phyloP scores from a whole-genome alignment of 2,113 vertebrate species.

The Bothrops jararaca region DNA sequence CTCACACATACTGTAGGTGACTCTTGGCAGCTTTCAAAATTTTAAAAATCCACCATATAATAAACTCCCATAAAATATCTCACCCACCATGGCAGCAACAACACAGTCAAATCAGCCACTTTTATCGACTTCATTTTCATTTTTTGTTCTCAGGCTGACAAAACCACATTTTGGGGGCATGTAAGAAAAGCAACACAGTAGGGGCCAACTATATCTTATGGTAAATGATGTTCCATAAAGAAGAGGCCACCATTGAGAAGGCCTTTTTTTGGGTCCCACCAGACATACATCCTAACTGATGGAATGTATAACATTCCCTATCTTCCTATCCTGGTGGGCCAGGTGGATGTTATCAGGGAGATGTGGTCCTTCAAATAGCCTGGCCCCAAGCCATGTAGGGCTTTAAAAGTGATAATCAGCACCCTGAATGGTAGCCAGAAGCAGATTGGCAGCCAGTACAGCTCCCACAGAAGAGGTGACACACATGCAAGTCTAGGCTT shows the following conservation, averaged over 20 bases:
- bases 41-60: not conserved
- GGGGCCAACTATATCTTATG: too few species aligned
- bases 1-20: not conserved
- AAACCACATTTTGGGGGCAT: too few species aligned
- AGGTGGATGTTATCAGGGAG: not conserved
- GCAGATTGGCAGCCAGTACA: not conserved
- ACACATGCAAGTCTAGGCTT: not conserved
- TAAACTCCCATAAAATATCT: not conserved
- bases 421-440: not conserved
- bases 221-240: too few species aligned
- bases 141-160: not conserved
- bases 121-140: not conserved
- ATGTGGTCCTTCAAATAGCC: not conserved
- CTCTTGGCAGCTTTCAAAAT: not conserved
- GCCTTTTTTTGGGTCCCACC: too few species aligned
- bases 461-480: not conserved
- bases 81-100: not conserved
- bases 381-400: too few species aligned
- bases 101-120: not conserved
- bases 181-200: too few species aligned
- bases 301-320: not conserved
- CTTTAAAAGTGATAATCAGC: not conserved
- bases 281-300: not conserved
- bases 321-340: not conserved
- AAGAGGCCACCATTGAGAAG: too few species aligned